Conservation (phyloP, 2,113 vertebrate species). For the Varanus komodoensis region DNA sequence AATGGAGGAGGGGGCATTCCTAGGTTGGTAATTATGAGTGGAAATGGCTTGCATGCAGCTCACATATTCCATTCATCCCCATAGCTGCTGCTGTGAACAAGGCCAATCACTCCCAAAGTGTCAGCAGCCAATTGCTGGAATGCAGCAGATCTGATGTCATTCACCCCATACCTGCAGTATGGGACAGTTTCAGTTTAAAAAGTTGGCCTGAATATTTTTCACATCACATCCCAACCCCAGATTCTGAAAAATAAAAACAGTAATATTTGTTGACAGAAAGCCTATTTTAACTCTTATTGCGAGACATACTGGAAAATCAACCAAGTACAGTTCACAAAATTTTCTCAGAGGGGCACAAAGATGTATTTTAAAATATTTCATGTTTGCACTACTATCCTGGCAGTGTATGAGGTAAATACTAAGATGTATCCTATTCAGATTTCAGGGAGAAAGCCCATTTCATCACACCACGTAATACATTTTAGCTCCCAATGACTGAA, state of each 20-base stretch:
- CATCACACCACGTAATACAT: neutral
- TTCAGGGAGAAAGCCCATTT: neutral
- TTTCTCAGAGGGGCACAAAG: neutral
- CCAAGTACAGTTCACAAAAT: neutral
- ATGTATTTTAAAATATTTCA: neutral
- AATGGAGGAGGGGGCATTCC: too few species aligned
- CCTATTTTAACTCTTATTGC: neutral
- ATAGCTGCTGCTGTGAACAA: too few species aligned
- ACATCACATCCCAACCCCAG: neutral
- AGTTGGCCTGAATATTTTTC: neutral
- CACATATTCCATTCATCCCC: too few species aligned
- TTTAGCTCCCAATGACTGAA: neutral
- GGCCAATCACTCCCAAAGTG: neutral
- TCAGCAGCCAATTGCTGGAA: neutral
- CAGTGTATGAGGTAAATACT: neutral
- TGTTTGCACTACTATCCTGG: neutral
- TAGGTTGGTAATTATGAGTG: too few species aligned
- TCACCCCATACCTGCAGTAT: neutral
- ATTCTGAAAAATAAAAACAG: neutral
- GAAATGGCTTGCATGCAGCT: too few species aligned
- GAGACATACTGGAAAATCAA: neutral
- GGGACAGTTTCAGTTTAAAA: neutral
- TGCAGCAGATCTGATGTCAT: neutral
- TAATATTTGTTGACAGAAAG: neutral
- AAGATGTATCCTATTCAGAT: neutral